phyloP scores from a whole-genome alignment of 2,797 vertebrate species.

The Bufotes viridis region DNA sequence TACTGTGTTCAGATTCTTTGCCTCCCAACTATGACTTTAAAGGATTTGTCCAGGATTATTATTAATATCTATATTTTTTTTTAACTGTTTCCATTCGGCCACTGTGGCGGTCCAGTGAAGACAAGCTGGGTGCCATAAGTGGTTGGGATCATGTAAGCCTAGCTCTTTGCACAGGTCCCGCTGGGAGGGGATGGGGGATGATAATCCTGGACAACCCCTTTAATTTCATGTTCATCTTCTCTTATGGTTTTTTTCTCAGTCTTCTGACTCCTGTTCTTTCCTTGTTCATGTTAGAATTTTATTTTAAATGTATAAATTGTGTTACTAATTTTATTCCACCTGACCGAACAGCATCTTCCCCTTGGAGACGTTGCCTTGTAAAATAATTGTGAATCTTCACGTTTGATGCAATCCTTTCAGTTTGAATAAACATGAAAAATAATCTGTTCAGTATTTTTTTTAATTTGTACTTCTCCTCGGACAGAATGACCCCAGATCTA shows the following conservation, averaged over 20 bases:
- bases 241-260: neutral
- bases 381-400: constrained; percentile 29
- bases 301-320: neutral
- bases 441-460: neutral
- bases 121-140: no score
- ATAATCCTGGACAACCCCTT: no score
- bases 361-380: constrained; percentile 31
- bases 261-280: neutral
- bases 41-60: no score
- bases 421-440: neutral
- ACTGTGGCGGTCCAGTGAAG: no score
- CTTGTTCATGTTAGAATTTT: neutral
- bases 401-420: neutral
- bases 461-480: neutral
- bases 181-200: no score
- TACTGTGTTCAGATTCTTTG: neutral
- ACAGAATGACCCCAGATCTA: neutral
- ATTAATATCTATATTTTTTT: no score
- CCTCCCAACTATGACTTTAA: neutral
- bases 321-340: constrained; percentile 1
- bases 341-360: neutral
- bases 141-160: no score
- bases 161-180: no score
- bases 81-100: no score
- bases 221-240: neutral